These are phyloP conservation scores for Numida meleagris DNA, from an alignment of 2,113 vertebrate species.

Conservation along the genomic window DNA sequence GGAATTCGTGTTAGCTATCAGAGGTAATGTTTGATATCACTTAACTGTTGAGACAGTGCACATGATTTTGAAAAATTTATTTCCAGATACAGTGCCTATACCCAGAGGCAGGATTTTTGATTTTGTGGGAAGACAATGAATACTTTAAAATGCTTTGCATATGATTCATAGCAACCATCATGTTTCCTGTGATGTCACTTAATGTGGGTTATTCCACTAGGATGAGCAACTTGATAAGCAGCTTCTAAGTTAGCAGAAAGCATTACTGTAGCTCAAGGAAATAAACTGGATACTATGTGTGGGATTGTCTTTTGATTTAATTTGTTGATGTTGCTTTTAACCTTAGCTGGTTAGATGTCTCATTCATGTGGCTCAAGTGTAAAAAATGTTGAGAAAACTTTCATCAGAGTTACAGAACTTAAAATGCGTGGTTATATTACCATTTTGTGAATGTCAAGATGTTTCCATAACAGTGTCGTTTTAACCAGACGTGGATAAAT, in stretches of 20 bases:
- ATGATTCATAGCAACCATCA: not conserved
- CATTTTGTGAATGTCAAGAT: not conserved
- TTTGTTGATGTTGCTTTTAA: not conserved
- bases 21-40: not conserved
- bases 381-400: not conserved
- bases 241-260: not conserved
- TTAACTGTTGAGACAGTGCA: not conserved
- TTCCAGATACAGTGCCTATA: not conserved
- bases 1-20: not conserved
- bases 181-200: not conserved
- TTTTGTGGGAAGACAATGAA: not conserved
- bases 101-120: not conserved
- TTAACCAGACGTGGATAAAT: not conserved
- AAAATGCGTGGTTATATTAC: not conserved
- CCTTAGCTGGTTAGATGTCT: not conserved
- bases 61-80: not conserved
- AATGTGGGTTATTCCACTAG: not conserved
- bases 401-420: not conserved
- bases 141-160: not conserved
- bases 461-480: not conserved
- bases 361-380: not conserved
- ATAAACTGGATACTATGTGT: not conserved
- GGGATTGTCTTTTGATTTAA: not conserved
- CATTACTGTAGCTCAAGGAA: not conserved
- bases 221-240: not conserved